Evolutionary conservation across 2,888 invertebrate species (phyloP).

Genomic region (Idaea biselata): DNA sequence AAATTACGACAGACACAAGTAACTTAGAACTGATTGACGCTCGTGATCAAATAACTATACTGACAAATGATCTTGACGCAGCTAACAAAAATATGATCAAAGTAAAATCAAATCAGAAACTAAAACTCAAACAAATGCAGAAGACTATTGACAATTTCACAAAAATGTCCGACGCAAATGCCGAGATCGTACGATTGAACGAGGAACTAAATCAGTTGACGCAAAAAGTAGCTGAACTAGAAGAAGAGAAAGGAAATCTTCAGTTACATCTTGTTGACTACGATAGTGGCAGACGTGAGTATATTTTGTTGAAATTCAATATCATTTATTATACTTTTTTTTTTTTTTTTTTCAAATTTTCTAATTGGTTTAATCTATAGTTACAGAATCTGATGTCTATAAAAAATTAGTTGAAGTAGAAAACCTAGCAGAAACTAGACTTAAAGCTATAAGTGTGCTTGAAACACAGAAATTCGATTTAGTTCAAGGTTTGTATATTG

Average conservation of each 20-base stretch:
- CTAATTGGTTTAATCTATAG: slow-evolving; percentile 44
- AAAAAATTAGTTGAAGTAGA: slow-evolving; percentile 74
- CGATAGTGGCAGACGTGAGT: slow-evolving; percentile 85
- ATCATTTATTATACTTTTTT: neutral
- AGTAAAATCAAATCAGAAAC: slow-evolving; percentile 85
- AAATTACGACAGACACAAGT: slow-evolving; percentile 29
- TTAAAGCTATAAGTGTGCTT: slow-evolving; percentile 80
- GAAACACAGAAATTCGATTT: slow-evolving; percentile 86
- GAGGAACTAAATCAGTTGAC: slow-evolving; percentile 83
- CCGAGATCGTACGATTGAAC: slow-evolving; percentile 83
- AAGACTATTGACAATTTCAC: slow-evolving; percentile 86
- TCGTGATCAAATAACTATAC: slow-evolving; percentile 66
- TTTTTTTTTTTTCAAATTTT: neutral
- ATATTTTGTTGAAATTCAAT: slow-evolving; percentile 10
- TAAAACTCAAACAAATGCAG: slow-evolving; percentile 87
- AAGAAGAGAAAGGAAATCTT: slow-evolving; percentile 95
- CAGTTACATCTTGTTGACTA: slow-evolving; percentile 91
- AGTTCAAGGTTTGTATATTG: slow-evolving; percentile 75
- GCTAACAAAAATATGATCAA: slow-evolving; percentile 89
- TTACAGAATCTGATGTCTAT: slow-evolving; percentile 75
- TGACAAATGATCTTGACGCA: slow-evolving; percentile 86
- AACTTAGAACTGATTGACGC: slow-evolving; percentile 68
- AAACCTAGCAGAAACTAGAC: slow-evolving; percentile 74
- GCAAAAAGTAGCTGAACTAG: slow-evolving; percentile 90
- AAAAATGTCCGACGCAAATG: slow-evolving; percentile 84